A percentile compares a stretch with the other conserved stretches of the same genome.
phyloP scores from a whole-genome alignment of 2,888 invertebrate species.

The Ypsolopha scabrella region DNA sequence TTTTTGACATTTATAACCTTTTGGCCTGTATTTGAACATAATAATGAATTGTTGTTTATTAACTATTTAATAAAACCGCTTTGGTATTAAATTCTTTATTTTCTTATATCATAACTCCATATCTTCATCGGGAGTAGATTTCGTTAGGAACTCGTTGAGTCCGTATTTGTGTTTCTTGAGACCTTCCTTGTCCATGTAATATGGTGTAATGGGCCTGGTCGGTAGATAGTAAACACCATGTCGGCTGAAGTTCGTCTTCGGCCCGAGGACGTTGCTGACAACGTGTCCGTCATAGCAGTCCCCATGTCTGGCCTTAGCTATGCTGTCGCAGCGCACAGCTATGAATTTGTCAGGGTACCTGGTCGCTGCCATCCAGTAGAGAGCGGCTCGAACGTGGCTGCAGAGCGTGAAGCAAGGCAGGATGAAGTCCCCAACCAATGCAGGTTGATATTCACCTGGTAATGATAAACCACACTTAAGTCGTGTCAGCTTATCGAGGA shows the following conservation, averaged over 20 bases:
- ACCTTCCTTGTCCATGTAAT: constrained; percentile 35
- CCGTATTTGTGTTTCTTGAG: constrained; percentile 28
- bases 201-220: constrained; percentile 33
- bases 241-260: constrained; percentile 40
- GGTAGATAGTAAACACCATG: constrained; percentile 51
- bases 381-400: constrained; percentile 44
- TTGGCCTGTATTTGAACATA: constrained; percentile 7
- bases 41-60: constrained; percentile 28
- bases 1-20: constrained; percentile 10
- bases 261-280: constrained; percentile 36
- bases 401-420: constrained; percentile 50
- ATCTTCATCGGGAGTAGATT: constrained; percentile 37
- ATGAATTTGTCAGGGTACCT: constrained; percentile 36
- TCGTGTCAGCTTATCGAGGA: too few relatives aligned
- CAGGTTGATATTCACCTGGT: constrained; percentile 51
- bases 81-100: not conserved
- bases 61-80: constrained; percentile 32
- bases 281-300: constrained; percentile 31
- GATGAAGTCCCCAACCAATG: constrained; percentile 34
- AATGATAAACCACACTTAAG: constrained; percentile 3
- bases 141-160: constrained; percentile 33
- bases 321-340: constrained; percentile 36
- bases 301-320: constrained; percentile 34
- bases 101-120: constrained; percentile 18
- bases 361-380: constrained; percentile 38